Evolutionary conservation across 2,797 vertebrate genomes (phyloP).

Genomic region (Eleutherodactylus coqui): DNA sequence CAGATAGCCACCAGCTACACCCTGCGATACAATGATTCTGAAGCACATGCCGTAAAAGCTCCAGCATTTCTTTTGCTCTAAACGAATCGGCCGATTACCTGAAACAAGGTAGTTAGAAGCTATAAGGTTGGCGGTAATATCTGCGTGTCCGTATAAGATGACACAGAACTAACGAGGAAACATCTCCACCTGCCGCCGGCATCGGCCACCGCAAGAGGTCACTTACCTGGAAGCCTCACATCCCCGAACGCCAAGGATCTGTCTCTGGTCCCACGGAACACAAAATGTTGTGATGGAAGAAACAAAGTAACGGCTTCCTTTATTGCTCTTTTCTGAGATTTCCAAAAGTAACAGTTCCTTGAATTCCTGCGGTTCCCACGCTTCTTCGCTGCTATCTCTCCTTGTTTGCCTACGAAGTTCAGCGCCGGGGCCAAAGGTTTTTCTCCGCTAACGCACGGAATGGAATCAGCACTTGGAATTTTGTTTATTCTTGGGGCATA

Average conservation of each 20-base stretch:
- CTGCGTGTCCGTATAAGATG: background rate
- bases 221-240: background rate
- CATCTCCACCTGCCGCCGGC: background rate
- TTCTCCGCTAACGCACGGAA: background rate
- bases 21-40: background rate
- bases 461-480: constrained; percentile 6
- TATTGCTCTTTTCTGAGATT: constrained; percentile 38
- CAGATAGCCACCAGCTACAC: too few relatives aligned
- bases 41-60: background rate
- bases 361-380: constrained; percentile 57
- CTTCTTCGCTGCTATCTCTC: constrained; percentile 40
- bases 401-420: constrained; percentile 57
- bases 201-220: background rate
- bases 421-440: constrained; percentile 28
- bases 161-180: background rate
- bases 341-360: constrained; percentile 61
- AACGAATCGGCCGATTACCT: too few relatives aligned
- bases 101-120: background rate
- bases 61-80: background rate
- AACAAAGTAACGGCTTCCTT: constrained; percentile 36
- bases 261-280: background rate
- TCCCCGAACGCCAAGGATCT: background rate
- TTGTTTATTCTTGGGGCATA: constrained; percentile 36
- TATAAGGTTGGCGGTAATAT: background rate
- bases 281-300: background rate